These are phyloP conservation scores for Hydrocynus forskahlii DNA, from an alignment of 2,797 vertebrate genomes.

Conservation along the genomic window DNA sequence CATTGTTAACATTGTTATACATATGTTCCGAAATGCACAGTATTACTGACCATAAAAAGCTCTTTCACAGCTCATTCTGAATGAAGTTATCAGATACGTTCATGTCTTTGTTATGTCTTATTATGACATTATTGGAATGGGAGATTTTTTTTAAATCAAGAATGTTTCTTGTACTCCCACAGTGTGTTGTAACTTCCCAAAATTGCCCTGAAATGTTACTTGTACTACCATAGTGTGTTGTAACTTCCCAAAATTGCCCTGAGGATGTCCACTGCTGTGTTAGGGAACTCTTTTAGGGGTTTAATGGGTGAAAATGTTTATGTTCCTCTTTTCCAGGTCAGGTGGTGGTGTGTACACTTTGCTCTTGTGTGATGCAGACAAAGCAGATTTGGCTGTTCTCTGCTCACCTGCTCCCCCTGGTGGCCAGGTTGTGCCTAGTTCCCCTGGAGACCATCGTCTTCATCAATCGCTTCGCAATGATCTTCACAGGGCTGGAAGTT, in stretches of 20 bases:
- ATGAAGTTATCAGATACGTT: neutral
- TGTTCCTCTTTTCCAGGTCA: slow-evolving; percentile 83
- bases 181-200: no score
- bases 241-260: neutral
- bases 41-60: neutral
- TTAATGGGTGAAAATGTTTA: no score
- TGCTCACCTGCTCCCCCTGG: slow-evolving; percentile 95
- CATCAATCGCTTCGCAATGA: slow-evolving; percentile 98
- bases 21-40: neutral
- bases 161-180: no score
- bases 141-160: no score
- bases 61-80: neutral
- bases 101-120: no score
- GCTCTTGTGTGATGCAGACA: slow-evolving; percentile 98
- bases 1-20: no score
- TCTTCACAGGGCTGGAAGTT: slow-evolving; percentile 97
- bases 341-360: slow-evolving; percentile 96
- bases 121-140: no score
- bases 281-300: neutral
- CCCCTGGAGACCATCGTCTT: slow-evolving; percentile 95
- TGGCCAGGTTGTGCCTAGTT: slow-evolving; percentile 94
- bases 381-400: slow-evolving; percentile 99
- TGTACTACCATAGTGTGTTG: no score
- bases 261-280: neutral
- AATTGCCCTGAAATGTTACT: no score